Evolutionary conservation across 2,888 invertebrate species (phyloP).

Genomic region (Eretmocerus hayati): DNA sequence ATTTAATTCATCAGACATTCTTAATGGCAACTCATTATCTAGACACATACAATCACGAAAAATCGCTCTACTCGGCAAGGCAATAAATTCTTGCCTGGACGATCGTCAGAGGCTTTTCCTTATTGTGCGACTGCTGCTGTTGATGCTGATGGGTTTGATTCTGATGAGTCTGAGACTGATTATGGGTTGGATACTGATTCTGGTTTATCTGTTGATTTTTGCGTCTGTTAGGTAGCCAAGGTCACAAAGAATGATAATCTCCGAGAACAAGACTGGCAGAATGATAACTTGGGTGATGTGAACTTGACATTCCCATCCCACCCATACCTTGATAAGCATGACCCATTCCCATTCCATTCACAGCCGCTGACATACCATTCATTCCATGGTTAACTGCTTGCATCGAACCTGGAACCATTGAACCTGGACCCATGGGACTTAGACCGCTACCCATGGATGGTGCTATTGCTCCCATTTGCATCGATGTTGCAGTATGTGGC

Average conservation of each 20-base stretch:
- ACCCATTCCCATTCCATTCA: constrained; percentile 42
- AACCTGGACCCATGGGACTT: constrained; percentile 43
- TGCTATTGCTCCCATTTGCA: constrained; percentile 46
- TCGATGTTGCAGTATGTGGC: constrained; percentile 44
- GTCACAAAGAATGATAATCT: constrained; percentile 46
- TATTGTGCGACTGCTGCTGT: constrained; percentile 19
- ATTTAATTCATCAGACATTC: too few relatives aligned
- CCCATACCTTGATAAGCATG: constrained; percentile 42
- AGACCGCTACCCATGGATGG: constrained; percentile 43
- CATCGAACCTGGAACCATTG: constrained; percentile 43
- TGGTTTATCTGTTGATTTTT: constrained; percentile 27
- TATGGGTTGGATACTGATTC: constrained; percentile 4
- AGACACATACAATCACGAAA: too few relatives aligned
- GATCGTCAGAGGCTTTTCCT: constrained; percentile 21
- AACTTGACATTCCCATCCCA: constrained; percentile 44
- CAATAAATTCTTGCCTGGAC: constrained; percentile 23
- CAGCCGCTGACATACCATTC: constrained; percentile 42
- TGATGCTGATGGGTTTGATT: constrained; percentile 13
- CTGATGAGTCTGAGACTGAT: constrained; percentile 1
- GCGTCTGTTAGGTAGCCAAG: constrained; percentile 33
- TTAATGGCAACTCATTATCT: too few relatives aligned
- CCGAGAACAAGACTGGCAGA: constrained; percentile 42
- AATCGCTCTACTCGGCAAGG: constrained; percentile 20
- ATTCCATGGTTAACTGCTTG: constrained; percentile 41
- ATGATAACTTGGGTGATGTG: constrained; percentile 40